These are phyloP conservation scores for Clusia tigrina DNA, from an alignment of 2,888 invertebrate species.

Conservation along the genomic window DNA sequence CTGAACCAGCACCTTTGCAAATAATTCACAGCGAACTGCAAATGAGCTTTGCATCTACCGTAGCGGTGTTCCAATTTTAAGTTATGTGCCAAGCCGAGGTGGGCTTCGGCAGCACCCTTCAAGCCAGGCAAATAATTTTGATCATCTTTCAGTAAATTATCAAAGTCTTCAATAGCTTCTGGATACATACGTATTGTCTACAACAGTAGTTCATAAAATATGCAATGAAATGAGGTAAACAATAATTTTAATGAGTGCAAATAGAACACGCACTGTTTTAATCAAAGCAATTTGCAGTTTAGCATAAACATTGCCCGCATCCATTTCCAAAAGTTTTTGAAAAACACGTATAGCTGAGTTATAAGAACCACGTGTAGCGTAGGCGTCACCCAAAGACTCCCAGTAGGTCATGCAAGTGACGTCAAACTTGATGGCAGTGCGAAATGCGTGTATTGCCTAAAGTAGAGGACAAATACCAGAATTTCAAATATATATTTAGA, in stretches of 20 bases:
- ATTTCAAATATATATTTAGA: slow-evolving; percentile 2
- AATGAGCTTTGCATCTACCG: slow-evolving; percentile 76
- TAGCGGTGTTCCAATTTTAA: slow-evolving; percentile 73
- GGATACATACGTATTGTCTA: slow-evolving; percentile 67
- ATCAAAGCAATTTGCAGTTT: slow-evolving; percentile 80
- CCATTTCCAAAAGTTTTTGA: slow-evolving; percentile 76
- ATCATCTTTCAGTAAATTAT: slow-evolving; percentile 68
- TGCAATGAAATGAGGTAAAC: slow-evolving; percentile 10
- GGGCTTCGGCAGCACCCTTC: slow-evolving; percentile 84
- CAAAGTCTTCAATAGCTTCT: slow-evolving; percentile 77
- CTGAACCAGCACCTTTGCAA: slow-evolving; percentile 57
- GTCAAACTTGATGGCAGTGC: slow-evolving; percentile 75
- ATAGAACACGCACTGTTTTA: slow-evolving; percentile 63
- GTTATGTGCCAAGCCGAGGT: slow-evolving; percentile 75
- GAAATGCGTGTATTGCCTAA: slow-evolving; percentile 78
- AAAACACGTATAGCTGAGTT: slow-evolving; percentile 89
- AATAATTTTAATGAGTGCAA: not conserved
- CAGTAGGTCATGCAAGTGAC: slow-evolving; percentile 78
- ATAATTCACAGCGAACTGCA: slow-evolving; percentile 74
- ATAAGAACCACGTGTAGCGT: slow-evolving; percentile 86
- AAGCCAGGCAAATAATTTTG: slow-evolving; percentile 74
- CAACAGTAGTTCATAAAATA: slow-evolving; percentile 15
- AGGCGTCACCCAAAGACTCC: slow-evolving; percentile 92
- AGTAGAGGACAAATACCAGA: not conserved
- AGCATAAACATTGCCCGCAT: slow-evolving; percentile 73